phyloP scores from a whole-genome alignment of 2,888 invertebrate genomes.

The Drosophila barbarae region DNA sequence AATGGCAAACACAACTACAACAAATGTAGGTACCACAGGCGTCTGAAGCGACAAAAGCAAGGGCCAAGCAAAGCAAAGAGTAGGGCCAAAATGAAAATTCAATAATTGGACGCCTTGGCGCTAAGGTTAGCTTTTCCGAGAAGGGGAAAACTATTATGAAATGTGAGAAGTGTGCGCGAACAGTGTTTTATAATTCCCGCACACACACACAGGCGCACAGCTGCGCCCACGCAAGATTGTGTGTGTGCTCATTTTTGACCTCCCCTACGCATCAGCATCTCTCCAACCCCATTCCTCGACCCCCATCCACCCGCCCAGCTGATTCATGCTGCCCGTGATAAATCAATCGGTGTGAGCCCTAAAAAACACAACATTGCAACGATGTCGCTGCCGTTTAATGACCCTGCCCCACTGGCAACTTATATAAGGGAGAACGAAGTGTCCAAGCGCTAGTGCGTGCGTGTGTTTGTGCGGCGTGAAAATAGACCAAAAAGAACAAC shows the following conservation, averaged over 20 bases:
- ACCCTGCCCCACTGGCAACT: conserved; percentile 71
- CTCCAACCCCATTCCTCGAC: conserved; percentile 9
- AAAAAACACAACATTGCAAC: conserved; percentile 44
- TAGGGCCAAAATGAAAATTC: conserved; percentile 66
- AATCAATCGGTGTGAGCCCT: conserved; percentile 30
- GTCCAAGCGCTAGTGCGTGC: conserved; percentile 39
- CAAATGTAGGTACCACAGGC: conserved; percentile 65
- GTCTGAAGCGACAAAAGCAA: conserved; percentile 36
- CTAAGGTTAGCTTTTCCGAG: conserved; percentile 57
- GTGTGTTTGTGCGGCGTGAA: conserved; percentile 64
- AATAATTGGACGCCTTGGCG: conserved; percentile 57
- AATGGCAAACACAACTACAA: conserved; percentile 71
- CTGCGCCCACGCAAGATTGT: conserved; percentile 61
- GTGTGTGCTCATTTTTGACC: conserved; percentile 56
- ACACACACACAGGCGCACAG: conserved; percentile 35
- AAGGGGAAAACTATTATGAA: conserved; percentile 58
- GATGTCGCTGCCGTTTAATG: conserved; percentile 68
- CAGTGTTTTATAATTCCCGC: conserved; percentile 66
- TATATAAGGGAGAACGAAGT: conserved; percentile 58
- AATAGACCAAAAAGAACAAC: conserved; percentile 51
- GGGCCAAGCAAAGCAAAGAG: conserved; percentile 11
- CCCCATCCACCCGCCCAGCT: conserved; percentile 49
- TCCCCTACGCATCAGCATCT: conserved; percentile 54
- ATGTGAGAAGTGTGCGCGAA: conserved; percentile 57
- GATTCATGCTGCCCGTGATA: conserved; percentile 56